Percentiles rank a stretch among this genome's conserved stretches.
These are phyloP conservation scores for Sebastes kiyomatsui DNA, from an alignment of 2,797 vertebrate genomes.

Conservation along the genomic window DNA sequence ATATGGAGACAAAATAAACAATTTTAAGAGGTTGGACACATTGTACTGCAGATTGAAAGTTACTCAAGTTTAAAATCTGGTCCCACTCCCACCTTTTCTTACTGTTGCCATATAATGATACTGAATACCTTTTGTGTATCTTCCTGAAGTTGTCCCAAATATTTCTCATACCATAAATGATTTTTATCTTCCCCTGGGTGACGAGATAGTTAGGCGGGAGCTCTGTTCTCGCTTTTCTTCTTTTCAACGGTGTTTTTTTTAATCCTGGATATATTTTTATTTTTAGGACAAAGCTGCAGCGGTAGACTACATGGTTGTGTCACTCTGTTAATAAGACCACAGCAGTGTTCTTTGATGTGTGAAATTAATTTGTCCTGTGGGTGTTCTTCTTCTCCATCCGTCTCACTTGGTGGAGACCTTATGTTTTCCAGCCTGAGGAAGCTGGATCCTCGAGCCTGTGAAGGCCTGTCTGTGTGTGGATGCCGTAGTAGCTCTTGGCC, in stretches of 20 bases:
- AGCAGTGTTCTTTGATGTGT: slow-evolving; percentile 1
- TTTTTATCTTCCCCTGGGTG: not conserved
- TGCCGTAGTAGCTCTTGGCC: slow-evolving; percentile 37
- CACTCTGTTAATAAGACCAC: slow-evolving; percentile 8
- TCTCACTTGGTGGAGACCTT: not conserved
- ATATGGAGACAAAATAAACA: not conserved
- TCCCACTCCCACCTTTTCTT: not conserved
- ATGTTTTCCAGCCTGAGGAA: slow-evolving; percentile 11
- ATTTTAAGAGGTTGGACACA: not conserved
- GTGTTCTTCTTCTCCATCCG: not conserved
- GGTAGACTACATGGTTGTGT: not conserved
- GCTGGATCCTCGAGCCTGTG: slow-evolving; percentile 14
- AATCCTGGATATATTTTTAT: not conserved
- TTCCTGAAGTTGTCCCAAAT: not conserved
- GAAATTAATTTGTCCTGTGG: slow-evolving; percentile 1
- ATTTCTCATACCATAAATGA: not conserved
- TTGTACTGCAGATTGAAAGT: not conserved
- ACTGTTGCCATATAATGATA: not conserved
- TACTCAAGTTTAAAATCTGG: not conserved
- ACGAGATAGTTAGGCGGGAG: not conserved
- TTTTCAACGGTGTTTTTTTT: not conserved
- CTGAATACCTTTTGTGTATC: not conserved
- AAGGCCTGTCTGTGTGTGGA: slow-evolving; percentile 33
- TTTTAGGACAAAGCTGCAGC: not conserved
- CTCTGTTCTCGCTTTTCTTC: not conserved